Percentiles rank a stretch among this genome's conserved stretches.
Evolutionary conservation across 2,113 vertebrate genomes (phyloP).

Genomic region (Megaleporinus macrocephalus): DNA sequence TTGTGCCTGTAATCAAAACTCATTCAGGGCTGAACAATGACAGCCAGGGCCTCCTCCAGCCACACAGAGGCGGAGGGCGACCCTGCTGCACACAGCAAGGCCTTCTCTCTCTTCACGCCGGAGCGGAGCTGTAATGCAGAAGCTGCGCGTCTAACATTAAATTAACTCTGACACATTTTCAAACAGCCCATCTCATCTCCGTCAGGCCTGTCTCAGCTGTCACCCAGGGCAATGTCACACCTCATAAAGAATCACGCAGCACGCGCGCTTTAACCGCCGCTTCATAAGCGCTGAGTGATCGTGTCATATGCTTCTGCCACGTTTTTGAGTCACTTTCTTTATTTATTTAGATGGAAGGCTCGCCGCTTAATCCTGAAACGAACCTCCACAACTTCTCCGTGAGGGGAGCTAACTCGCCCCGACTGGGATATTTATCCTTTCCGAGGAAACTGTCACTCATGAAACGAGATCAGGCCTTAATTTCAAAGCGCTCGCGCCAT

Average conservation of each 20-base stretch:
- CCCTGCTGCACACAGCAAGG: background rate
- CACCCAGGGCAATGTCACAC: constrained; percentile 3
- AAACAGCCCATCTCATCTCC: constrained; percentile 5
- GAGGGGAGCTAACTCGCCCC: background rate
- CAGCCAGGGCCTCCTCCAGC: background rate
- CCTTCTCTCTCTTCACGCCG: background rate
- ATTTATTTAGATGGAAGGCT: background rate
- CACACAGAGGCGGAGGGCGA: background rate
- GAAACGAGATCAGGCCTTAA: background rate
- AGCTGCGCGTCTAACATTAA: background rate
- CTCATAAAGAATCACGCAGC: background rate
- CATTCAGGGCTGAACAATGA: constrained; percentile 10
- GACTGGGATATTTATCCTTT: background rate
- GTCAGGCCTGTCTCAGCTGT: constrained; percentile 1
- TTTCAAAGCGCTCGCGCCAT: background rate
- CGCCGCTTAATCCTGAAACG: background rate
- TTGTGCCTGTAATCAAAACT: constrained; percentile 27
- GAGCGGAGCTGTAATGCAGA: background rate
- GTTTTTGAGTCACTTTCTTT: background rate
- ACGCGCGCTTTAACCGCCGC: background rate
- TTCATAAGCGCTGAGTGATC: background rate
- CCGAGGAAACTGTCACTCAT: background rate
- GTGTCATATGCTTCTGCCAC: constrained; percentile 6
- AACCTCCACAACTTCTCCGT: background rate
- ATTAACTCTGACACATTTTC: constrained; percentile 4